Base-by-base conservation (phyloP, 2,797 vertebrate genomes). In the Glyptemys insculpta region DNA sequence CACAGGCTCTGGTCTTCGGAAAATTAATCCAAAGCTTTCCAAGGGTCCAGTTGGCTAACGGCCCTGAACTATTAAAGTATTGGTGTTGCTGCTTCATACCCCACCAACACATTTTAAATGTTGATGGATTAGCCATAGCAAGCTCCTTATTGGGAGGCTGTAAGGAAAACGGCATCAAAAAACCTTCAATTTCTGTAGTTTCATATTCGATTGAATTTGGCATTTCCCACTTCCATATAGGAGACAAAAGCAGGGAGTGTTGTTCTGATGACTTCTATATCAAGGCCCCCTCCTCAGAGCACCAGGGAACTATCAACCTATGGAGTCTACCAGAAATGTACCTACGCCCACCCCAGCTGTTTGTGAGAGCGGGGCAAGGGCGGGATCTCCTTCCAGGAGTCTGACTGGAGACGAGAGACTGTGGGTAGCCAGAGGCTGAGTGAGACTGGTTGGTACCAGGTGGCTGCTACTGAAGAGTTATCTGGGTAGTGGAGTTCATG, bases 261-360 rank as follows among this genome's bases (percentile, higher is more conserved):
- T 18, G 31, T 25, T 79, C 41, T 52, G 50, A n/a, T 29, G 50
- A 23, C 78, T 88, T 81, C 37, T 19, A 56, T 72, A 79, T 23
- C 12, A 74, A 8, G 83, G 18, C 2, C 83, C 49, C 34, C 56
- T 85, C 9, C 0, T 0, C 3, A 1, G 56, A 82, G 53, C 52
- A 8, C 10, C 47, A 0, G 0, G 37, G 6, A 44, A 41, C 12
- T 81, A 21, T 4, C 37, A 79, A 1, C 3, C 85, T 2, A 29
- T 68, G 12, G 68, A 68, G 25, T 8, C 47, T 59, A 31, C 29
- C 57, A 62, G 57, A 62, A 62, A 31, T 34, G 29, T 57, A 62
- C 29, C 59, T 34, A 31, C 4, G 4, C 16, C 62, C 34, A 65
- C 31, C 31, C 59, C 62, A 65, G 16, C 34, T 62, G 27, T 44